Evolutionary conservation across 2,888 invertebrate species (phyloP), one percentile per base, ranked within the genome.

Genomic region (Athrips mouffetella): DNA sequence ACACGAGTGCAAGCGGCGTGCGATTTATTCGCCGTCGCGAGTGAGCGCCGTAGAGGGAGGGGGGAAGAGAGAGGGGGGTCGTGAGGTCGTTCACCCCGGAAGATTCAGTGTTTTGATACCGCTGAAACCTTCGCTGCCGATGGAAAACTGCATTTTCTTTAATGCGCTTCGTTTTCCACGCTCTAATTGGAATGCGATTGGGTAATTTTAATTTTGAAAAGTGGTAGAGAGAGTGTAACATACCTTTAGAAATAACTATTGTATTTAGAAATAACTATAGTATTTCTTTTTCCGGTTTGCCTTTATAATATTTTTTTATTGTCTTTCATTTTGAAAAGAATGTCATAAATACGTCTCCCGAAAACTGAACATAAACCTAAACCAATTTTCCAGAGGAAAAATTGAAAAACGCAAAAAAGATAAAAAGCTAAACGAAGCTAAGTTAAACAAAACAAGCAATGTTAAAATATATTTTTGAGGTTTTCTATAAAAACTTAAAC

Each of bases 91-190:
- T 85, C 80, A 89, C 88, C 89, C 86, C 88, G 87, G 84, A 86
- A 87, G 83, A 89, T 86, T 78, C 86, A 86, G 78, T 89, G 87
- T 89, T 88, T 87, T 88, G 87, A 87, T 88, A 86, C 81, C 79
- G 78, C 78, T 68, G 72, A 72, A 84, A 83, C 86, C 85, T 84
- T 75, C 73, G 66, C 59, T 65, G 66, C 65, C 71, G 72, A 65
- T 83, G 81, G 80, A 85, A 87, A 88, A 85, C 81, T 85, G 80
- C 81, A 85, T 87, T 88, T 88, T 87, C 86, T 84, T 84, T 78
- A 74, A 81, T 74, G 77, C 82, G 75, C 79, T 76, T 79, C 78
- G 79, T 81, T 84, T 86, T 86, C 80, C 82, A 83, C 76, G 83
- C 84, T 81, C 84, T 82, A 80, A 80, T 85, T 86, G 79, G 76